A percentile compares a stretch with the other conserved stretches of the same genome.
Evolutionary conservation across 2,113 vertebrate genomes (phyloP).

Genomic region (Hyperopisus bebe): DNA sequence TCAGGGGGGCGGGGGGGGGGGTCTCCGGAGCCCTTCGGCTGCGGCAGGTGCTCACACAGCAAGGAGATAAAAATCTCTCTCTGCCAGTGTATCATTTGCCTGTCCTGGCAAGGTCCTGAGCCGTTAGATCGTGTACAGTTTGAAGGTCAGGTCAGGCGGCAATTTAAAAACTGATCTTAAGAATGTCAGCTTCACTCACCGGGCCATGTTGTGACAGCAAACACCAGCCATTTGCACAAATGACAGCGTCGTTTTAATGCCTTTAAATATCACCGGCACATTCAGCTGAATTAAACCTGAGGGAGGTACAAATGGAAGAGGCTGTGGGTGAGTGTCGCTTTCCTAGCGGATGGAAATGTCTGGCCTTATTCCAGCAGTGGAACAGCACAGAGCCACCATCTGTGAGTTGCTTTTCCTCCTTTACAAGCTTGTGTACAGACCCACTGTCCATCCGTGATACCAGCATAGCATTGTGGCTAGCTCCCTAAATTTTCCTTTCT

Average conservation of each 20-base stretch:
- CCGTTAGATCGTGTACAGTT: neutral
- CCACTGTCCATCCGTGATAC: neutral
- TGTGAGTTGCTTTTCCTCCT: neutral
- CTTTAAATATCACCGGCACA: neutral
- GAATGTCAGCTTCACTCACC: neutral
- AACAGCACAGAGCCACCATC: neutral
- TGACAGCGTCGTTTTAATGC: neutral
- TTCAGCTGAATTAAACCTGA: neutral
- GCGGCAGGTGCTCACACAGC: neutral
- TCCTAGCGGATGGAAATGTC: neutral
- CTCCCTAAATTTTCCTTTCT: neutral
- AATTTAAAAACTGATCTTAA: neutral
- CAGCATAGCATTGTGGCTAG: neutral
- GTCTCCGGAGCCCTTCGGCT: neutral
- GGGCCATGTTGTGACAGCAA: neutral
- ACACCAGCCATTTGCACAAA: neutral
- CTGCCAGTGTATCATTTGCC: neutral
- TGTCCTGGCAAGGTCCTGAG: neutral
- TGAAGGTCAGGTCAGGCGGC: neutral
- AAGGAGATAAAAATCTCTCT: neutral
- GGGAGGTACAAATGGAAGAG: neutral
- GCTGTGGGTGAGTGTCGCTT: neutral
- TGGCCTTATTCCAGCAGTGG: neutral
- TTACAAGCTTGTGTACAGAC: neutral
- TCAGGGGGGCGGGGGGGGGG: too few relatives aligned